Conservation (phyloP, 1,140 invertebrate species). For the Tyrophagus putrescentiae region DNA sequence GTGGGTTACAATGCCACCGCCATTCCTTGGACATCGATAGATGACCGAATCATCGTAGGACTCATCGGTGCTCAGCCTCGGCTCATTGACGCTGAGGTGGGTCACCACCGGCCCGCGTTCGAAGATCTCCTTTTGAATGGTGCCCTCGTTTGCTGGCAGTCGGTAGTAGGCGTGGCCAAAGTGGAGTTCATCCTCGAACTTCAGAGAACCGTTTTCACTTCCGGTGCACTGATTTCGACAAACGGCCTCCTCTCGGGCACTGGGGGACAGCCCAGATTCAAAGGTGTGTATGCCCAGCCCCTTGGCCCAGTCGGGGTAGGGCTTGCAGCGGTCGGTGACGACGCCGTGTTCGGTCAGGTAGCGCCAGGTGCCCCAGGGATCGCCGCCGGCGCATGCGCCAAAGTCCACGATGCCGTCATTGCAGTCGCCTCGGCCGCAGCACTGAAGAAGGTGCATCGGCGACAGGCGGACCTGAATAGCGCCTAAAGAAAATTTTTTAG, state of each 20-base stretch:
- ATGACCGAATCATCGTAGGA: too few species aligned
- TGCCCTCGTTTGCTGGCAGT: background rate
- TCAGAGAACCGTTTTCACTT: background rate
- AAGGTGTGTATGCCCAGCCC: background rate
- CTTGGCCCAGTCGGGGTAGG: background rate
- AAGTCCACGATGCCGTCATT: background rate
- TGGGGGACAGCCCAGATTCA: too few species aligned
- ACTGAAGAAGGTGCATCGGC: too few species aligned
- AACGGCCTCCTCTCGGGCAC: background rate
- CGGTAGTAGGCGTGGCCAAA: background rate
- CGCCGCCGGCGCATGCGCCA: background rate
- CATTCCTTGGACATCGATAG: too few species aligned
- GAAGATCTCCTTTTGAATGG: background rate
- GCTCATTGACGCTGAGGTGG: background rate
- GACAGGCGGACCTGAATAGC: too few species aligned
- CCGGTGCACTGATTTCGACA: background rate
- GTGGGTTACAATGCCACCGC: background rate
- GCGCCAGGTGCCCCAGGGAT: background rate
- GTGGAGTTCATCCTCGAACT: background rate
- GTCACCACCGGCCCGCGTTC: background rate
- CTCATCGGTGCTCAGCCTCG: too few species aligned
- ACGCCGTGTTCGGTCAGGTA: background rate
- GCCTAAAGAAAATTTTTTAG: too few species aligned
- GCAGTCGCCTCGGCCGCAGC: background rate
- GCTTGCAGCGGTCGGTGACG: background rate